Evolutionary conservation across 2,113 vertebrate genomes (phyloP), one percentile per base, ranked within the genome.

Genomic region (Ceyx cyanopectus): DNA sequence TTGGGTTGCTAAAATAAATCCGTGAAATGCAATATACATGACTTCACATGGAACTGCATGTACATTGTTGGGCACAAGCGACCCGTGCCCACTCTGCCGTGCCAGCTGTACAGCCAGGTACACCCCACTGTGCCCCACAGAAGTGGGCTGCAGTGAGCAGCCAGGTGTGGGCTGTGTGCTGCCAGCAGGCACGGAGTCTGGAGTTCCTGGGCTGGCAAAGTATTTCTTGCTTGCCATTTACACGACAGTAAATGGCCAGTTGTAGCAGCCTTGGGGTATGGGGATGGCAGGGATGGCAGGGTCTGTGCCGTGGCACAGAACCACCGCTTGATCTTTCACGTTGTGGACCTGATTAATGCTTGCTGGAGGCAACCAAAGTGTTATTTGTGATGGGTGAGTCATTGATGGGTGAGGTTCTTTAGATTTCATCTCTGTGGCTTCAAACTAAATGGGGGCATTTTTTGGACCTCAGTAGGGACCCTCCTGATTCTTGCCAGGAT

Each of bases 1-100:
- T 95, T 16, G 79, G 72, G 81, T 87, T 92, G 95, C 96, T 96
- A 96, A 97, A 97, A 97, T 96, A 96, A 97, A 97, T 96, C 92
- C 22, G 66, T 96, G 97, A 95, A 97, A 97, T 93, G 93, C 78
- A 97, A 96, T 97, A 94, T 96, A 80, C 72, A 89, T 91, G 94
- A 85, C 94, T 96, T 81, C 85, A 74, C 90, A 76, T 81, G 63
- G 95, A 92, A 96, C 94, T 96, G 91, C 4, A 8, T 74, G 95
- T 93, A 93, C 95, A 85, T 96, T 94, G 89, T 76, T 61, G 70
- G 56, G 51, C 63, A 75, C 85, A 76, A 94, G 63, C 3, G 2
- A 63, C 67, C 87, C 23, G 5, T 56, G 76, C 17, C 77, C 0
- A 0, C 76, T 32, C 14, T 51, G 74, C 87, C 1, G 0, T 48